phyloP scores from a whole-genome alignment of 2,888 invertebrate species.

The Xestia sexstrigata region DNA sequence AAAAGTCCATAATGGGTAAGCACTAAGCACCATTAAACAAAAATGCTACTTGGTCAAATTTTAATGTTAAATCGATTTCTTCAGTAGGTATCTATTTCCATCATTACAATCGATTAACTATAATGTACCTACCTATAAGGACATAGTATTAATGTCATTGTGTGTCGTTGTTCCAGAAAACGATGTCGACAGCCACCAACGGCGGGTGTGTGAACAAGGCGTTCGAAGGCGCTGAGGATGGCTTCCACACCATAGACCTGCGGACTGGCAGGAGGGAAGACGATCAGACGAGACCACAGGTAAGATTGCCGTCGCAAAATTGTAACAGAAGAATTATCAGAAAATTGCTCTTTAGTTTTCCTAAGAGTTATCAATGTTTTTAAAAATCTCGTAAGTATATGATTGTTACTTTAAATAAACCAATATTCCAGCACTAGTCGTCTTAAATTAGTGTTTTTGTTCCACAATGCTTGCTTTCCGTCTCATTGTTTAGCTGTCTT shows the following conservation, averaged over 20 bases:
- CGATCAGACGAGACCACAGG: conserved; percentile 64
- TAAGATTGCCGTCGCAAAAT: conserved; percentile 41
- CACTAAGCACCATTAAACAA: neutral
- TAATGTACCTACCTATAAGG: no score
- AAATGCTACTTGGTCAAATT: conserved; percentile 2
- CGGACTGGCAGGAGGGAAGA: conserved; percentile 73
- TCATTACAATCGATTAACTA: conserved; percentile 19
- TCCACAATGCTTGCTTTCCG: neutral
- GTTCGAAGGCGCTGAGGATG: conserved; percentile 85
- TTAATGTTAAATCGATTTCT: conserved; percentile 12
- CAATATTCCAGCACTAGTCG: neutral
- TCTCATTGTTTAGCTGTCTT: neutral
- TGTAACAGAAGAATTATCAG: neutral
- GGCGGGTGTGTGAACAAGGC: conserved; percentile 85
- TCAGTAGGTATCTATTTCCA: conserved; percentile 17
- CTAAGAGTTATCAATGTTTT: neutral
- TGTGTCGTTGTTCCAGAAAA: conserved; percentile 57
- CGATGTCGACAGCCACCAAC: conserved; percentile 69
- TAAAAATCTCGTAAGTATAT: neutral
- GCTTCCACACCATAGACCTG: conserved; percentile 88
- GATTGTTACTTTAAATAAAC: neutral
- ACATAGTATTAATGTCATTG: conserved; percentile 23
- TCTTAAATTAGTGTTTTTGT: neutral
- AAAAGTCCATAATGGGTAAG: neutral
- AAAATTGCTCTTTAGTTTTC: neutral